A percentile compares a stretch with the other conserved stretches of the same genome.
phyloP scores from a whole-genome alignment of 1,140 invertebrate genomes.

The Diachasma alloeum region DNA sequence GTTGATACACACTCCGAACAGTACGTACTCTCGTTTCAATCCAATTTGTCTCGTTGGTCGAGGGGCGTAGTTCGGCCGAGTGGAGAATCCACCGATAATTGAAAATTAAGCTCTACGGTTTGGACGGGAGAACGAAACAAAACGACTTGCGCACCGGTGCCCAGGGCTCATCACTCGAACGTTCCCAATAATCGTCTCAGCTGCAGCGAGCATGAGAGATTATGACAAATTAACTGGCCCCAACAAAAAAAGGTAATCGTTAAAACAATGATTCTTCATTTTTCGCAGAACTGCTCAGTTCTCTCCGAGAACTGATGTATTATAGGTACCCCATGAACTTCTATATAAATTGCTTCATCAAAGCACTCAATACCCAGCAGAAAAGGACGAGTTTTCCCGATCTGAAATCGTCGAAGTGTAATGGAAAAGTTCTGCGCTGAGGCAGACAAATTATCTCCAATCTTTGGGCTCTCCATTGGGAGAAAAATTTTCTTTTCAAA shows the following conservation, averaged over 20 bases:
- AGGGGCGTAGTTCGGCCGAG: not conserved
- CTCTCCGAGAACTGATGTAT: not conserved
- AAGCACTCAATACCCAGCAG: not conserved
- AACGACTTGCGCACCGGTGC: slow-evolving; percentile 4
- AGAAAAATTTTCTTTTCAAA: not conserved
- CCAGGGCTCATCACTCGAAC: not conserved
- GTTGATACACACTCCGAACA: not conserved
- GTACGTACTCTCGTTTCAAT: not conserved
- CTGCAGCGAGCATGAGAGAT: not conserved
- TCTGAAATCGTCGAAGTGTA: slow-evolving; percentile 16
- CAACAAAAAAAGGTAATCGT: not conserved
- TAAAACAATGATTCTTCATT: not conserved
- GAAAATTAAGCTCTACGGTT: slow-evolving; percentile 40
- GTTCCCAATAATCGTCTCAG: not conserved
- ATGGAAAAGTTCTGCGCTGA: slow-evolving; percentile 33
- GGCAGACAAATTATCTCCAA: not conserved
- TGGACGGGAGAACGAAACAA: slow-evolving; percentile 20
- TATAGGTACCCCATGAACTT: not conserved
- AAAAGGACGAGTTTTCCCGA: not conserved
- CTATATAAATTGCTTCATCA: not conserved
- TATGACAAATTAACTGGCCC: not conserved
- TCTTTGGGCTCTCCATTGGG: not conserved
- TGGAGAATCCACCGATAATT: slow-evolving; percentile 39
- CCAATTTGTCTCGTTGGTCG: slow-evolving; percentile 23
- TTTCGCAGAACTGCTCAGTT: not conserved